Base-by-base conservation (phyloP, 1,140 invertebrate genomes). In the Temnothorax longispinosus region DNA sequence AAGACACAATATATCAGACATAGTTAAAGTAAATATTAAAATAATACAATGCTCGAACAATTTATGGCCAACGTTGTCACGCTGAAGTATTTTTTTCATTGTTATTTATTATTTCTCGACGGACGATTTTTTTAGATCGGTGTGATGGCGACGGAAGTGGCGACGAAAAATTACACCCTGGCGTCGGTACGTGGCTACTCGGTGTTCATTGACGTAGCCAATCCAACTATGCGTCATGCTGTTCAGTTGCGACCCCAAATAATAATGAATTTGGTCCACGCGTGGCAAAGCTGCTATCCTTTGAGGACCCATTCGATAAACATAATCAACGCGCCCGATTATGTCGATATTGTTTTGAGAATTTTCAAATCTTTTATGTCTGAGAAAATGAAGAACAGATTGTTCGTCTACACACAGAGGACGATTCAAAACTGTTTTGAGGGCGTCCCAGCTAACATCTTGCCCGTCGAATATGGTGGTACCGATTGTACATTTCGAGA, bases 301-400 rank as follows among this genome's bases (percentile, higher is more conserved):
- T 95, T 97, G 10, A 96, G 97, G 87, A 96, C 97, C 18, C 96
- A 97, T 88, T 95, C 96, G 1, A 93, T 98, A 38, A 96, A 98
- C 88, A 98, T 97, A 91, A 95, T 98, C 1, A 97, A 98, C 93
- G 96, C 97, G 2, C 97, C 97, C 0, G 89, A 92, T 1, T 96
- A 97, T 88, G 96, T 98, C 18, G 97, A 97, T 90, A 94, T 97
- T 6, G 94, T 98, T 5, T 94, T 98, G 38, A 96, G 96, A 78
- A 96, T 98, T 7, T 97, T 98, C 84, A 96, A 96, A 93, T 96
- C 92, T 82, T 98, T 98, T 89, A 97, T 98, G 97, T 96, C 95
- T 52, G 95, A 96, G 58, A 98, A 98, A 90, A 93, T 97, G 88
- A 96, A 95, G 71, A 93, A 95, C 2, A 95, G 97, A 72, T 94